These are phyloP conservation scores for Elgaria multicarinata DNA, from an alignment of 2,113 vertebrate genomes.

Conservation along the genomic window DNA sequence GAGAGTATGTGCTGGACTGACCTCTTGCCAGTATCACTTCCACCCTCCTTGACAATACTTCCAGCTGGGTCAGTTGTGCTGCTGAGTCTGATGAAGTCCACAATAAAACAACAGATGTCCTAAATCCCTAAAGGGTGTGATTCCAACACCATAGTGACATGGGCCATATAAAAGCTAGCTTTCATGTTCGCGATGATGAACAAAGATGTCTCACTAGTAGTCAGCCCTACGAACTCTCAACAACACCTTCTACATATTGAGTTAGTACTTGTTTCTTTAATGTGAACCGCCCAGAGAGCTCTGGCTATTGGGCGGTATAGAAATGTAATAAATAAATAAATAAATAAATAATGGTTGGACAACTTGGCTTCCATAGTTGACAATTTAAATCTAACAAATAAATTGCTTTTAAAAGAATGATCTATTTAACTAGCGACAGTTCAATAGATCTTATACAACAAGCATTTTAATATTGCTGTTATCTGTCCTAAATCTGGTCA, in stretches of 20 bases:
- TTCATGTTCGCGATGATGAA: not conserved
- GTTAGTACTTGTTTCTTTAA: not conserved
- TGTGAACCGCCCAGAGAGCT: too few relatives aligned
- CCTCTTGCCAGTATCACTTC: not conserved
- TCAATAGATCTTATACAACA: not conserved
- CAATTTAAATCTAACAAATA: not conserved
- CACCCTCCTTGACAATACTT: not conserved
- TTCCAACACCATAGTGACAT: not conserved
- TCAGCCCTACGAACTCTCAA: not conserved
- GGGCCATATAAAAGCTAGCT: not conserved
- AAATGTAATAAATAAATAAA: too few relatives aligned
- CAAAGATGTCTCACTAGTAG: not conserved
- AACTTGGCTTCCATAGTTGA: not conserved
- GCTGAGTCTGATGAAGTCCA: not conserved
- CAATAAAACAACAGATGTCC: not conserved
- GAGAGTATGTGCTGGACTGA: not conserved
- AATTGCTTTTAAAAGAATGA: not conserved
- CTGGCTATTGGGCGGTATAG: too few relatives aligned
- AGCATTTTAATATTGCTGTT: not conserved
- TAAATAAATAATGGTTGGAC: too few relatives aligned
- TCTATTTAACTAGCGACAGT: not conserved
- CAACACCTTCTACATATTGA: not conserved
- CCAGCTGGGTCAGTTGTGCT: not conserved
- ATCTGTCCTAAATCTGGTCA: not conserved
- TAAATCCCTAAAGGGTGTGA: not conserved